phyloP scores from a whole-genome alignment of 1,140 invertebrate species.

The Palaemon carinicauda region DNA sequence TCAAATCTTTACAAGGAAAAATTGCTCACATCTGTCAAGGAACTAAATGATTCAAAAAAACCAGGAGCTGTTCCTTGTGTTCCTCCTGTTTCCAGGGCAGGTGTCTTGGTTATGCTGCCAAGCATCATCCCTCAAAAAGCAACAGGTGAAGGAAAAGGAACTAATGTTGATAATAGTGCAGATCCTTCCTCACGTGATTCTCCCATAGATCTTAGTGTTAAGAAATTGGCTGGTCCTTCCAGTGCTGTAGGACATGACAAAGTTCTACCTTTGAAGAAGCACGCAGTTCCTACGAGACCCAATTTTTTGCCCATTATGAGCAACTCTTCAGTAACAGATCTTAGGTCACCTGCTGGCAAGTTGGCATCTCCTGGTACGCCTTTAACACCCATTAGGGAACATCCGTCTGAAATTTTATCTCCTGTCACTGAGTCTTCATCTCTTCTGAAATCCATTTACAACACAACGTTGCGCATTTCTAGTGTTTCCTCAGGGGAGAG shows the following conservation, averaged over 20 bases:
- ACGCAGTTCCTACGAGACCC: slow-evolving; percentile 1
- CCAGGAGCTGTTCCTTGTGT: too few relatives aligned
- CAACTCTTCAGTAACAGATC: slow-evolving; percentile 20
- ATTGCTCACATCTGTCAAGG: too few relatives aligned
- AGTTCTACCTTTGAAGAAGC: background rate
- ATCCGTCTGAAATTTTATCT: slow-evolving; percentile 69
- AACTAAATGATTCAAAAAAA: too few relatives aligned
- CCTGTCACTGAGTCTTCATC: slow-evolving; percentile 71
- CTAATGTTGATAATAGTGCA: background rate
- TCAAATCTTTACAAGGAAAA: too few relatives aligned
- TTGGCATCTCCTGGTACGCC: slow-evolving; percentile 36
- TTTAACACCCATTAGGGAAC: slow-evolving; percentile 56
- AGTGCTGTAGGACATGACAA: background rate
- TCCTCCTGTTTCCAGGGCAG: background rate
- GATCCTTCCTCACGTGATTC: slow-evolving; percentile 30
- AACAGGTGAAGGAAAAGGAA: too few relatives aligned
- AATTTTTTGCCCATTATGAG: slow-evolving; percentile 37
- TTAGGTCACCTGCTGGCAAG: slow-evolving; percentile 24
- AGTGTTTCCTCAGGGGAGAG: slow-evolving; percentile 32
- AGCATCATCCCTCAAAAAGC: too few relatives aligned
- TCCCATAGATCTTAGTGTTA: slow-evolving; percentile 57
- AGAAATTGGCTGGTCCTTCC: slow-evolving; percentile 1
- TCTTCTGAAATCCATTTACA: slow-evolving; percentile 72
- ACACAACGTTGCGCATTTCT: slow-evolving; percentile 71
- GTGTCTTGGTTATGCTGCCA: slow-evolving; percentile 32